A percentile compares a stretch with the other conserved stretches of the same genome.
Conservation (phyloP, 2,888 invertebrate genomes). For the Anorthoa munda region DNA sequence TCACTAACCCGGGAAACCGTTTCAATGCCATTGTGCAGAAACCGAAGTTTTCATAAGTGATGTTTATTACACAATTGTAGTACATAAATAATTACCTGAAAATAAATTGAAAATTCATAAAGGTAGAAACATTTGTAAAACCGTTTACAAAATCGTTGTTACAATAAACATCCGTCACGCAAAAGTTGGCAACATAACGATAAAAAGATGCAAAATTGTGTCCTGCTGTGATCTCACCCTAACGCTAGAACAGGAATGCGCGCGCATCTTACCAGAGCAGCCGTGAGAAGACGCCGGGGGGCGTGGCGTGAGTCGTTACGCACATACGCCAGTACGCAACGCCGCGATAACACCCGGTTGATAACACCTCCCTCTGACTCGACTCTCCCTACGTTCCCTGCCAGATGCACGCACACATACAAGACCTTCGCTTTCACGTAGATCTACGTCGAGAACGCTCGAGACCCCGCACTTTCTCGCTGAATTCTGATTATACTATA, state of each 20-base stretch:
- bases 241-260: constrained; percentile 82
- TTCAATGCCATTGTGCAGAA: neutral
- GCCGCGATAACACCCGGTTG: constrained; percentile 78
- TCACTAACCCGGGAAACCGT: neutral
- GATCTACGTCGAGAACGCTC: constrained; percentile 19
- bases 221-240: constrained; percentile 80
- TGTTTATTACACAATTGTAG: neutral
- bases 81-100: no score
- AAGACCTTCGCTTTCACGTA: constrained; percentile 13
- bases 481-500: constrained; percentile 16
- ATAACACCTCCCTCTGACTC: constrained; percentile 51
- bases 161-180: constrained; percentile 2
- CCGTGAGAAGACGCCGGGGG: constrained; percentile 82
- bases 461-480: constrained; percentile 9
- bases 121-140: neutral
- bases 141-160: neutral
- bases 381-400: constrained; percentile 25
- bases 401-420: constrained; percentile 39
- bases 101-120: neutral
- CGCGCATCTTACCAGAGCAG: constrained; percentile 84
- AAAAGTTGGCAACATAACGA: constrained; percentile 34
- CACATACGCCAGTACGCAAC: constrained; percentile 85
- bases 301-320: constrained; percentile 86
- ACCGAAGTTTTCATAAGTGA: neutral
- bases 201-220: constrained; percentile 57